Evolutionary conservation across 1,140 invertebrate genomes (phyloP), one percentile per base, ranked within the genome.

Genomic region (Agrypnia vestita): DNA sequence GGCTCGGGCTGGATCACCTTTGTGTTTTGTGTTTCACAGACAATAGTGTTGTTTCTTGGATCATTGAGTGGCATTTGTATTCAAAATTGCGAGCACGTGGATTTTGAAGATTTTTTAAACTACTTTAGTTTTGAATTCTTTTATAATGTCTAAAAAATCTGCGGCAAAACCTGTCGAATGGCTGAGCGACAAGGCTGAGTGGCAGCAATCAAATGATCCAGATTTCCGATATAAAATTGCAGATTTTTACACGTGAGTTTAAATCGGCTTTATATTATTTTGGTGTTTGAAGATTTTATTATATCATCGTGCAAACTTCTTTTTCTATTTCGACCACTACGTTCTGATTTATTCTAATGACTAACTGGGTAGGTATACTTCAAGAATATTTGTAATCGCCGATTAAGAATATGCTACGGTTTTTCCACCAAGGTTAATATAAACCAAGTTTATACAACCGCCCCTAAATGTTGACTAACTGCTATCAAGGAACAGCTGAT

Each of bases 221-320:
- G 69, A 78, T 21, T 83, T 83, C 47, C 79, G 69, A 19, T 83
- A 83, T 44, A 83, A 83, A 71, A 82, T 80, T 25, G 82, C 55
- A 11, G 82, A 83, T 51, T 83, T 83, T 80, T 83, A 83, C 47
- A 78, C 73, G 82, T 83, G 49, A 82, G 74, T 82, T 13, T 35
- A 62, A 35, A 35, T 1, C 25, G 6, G 6, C 6, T 3, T 35
- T 1, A 3, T 21, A 25, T 51, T 35, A 8, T 64, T 64, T 0
- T 35, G 4, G 17, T 59, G 15, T 0, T 8, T 19, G 21, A 59
- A 15, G 15, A 9, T 59, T 17, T 0, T 10, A 59, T 19, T 59
- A 15, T 8, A 11, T 59, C 17, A n/a, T 59, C 55, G 6, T 56
- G 8, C 51, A 55, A n/a, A n/a, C 17, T 53, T 12, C 51, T 9